Evolutionary conservation across 2,888 invertebrate species (phyloP), one percentile per base, ranked within the genome.

Genomic region (Drosophila affinis): DNA sequence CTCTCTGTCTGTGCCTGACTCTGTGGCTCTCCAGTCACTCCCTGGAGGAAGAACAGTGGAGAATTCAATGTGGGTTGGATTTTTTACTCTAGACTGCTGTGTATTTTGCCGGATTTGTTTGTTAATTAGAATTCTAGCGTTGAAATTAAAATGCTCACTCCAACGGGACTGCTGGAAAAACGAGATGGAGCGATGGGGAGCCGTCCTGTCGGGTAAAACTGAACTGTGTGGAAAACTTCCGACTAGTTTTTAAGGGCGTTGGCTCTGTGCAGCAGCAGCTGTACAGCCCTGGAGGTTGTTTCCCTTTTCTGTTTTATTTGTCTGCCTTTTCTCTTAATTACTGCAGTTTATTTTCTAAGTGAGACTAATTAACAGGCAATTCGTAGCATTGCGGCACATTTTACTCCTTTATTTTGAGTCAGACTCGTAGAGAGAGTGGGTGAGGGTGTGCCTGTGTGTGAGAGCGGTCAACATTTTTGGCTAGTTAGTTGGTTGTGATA

Each of bases 341-440:
- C 91, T 91, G 90, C 91, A 90, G 91, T 91, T 91, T 91, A 91
- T 91, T 91, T 91, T 91, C 91, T 91, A 91, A 91, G 91, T 91
- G 91, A 90, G 90, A 91, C 91, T 91, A 91, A 91, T 91, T 91
- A 91, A 90, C 90, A 89, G 90, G 79, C 87, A 81, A 89, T 90
- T 90, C 87, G 69, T 76, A 76, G 85, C 84, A 84, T 83, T 86
- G 84, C 81, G 85, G 77, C 81, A 77, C 77, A 87, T 55, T 57
- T 63, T 34, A 18, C 48, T 39, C 21, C 34, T 49, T 55, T 34
- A 21, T 62, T 17, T 32, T 7, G 0, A 2, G 29, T 29, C 29
- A 0, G 9, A 29, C 7, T 29, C 7, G 29, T 29, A 9, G 29
- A 29, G 27, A 7, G 4, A 7, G 58, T 10, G 47, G 49, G 51